Base-by-base conservation (phyloP, 2,113 vertebrate species). In the Colinus virginianus region DNA sequence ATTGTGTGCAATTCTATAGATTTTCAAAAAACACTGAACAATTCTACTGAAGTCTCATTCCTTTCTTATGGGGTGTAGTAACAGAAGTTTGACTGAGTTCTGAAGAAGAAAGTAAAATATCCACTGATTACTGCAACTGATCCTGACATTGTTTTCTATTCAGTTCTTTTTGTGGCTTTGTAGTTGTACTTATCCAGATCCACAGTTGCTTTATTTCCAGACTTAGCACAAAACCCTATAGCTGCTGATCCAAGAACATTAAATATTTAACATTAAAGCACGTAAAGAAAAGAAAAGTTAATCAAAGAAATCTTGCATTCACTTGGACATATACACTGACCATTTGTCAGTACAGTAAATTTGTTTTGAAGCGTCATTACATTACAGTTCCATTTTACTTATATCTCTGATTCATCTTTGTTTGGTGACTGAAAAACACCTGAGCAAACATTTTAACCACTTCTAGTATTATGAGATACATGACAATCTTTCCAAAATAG, bases 251-350 rank as follows among this genome's bases (percentile, higher is more conserved):
- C 76, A 91, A 90, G 42, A 85, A 88, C 67, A 84, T 94, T 94
- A 96, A 97, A 97, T 96, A 97, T 97, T 97, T 97, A 97, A 53
- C 62, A 66, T 87, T 93, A 92, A 85, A 81, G 36, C 28, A 59
- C 95, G 32, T 88, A 93, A 90, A 86, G 61, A 55, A 94, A 95
- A 87, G 72, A 75, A 89, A 95, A 94, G 30, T 64, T 93, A 95
- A 90, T 96, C 93, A 96, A 96, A 96, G 85, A 95, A 87, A 91
- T 94, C 74, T 88, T 83, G 11, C 61, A 64, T 93, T 95, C 71
- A 43, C 38, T 84, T 87, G 64, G 43, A 71, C 62, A 38, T 78
- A 49, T 58, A 66, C 13, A 20, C 16, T 55, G 61, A 78, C 61
- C 38, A 4, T 87, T 94, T 86, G 56, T 88, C 45, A 82, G n/a